phyloP scores from a whole-genome alignment of 1,140 invertebrate species.

The Aphelenchoides avenae region DNA sequence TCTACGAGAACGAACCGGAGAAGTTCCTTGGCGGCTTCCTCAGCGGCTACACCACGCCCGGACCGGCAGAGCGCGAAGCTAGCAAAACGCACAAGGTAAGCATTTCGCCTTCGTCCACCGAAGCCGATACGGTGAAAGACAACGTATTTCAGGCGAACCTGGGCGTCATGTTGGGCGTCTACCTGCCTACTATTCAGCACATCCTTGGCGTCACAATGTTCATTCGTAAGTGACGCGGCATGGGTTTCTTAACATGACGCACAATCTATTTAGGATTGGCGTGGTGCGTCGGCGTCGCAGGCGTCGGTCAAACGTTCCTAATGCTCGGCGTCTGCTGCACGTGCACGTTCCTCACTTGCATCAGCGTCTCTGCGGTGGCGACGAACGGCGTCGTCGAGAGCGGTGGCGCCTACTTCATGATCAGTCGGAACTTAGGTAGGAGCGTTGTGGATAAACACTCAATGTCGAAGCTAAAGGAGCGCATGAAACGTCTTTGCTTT shows the following conservation, averaged over 20 bases:
- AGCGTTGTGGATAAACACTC: slow-evolving; percentile 1
- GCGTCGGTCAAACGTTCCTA: slow-evolving; percentile 82
- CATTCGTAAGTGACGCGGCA: no score
- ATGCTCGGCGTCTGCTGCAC: slow-evolving; percentile 88
- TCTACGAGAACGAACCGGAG: slow-evolving; percentile 51
- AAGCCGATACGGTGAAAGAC: not conserved
- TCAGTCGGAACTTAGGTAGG: slow-evolving; percentile 71
- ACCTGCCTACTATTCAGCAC: slow-evolving; percentile 96
- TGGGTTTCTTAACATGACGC: no score
- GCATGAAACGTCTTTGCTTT: no score
- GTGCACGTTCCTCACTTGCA: slow-evolving; percentile 86
- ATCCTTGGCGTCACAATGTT: slow-evolving; percentile 77
- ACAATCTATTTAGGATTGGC: slow-evolving; percentile 97
- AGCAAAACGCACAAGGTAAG: slow-evolving; percentile 46
- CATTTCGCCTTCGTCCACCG: not conserved
- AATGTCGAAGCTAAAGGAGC: not conserved
- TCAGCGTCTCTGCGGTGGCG: slow-evolving; percentile 97
- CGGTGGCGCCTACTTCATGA: slow-evolving; percentile 99
- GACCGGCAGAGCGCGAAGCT: slow-evolving; percentile 48
- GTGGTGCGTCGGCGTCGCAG: slow-evolving; percentile 97
- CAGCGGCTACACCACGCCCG: slow-evolving; percentile 56
- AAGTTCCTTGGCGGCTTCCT: slow-evolving; percentile 44
- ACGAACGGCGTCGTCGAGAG: slow-evolving; percentile 88
- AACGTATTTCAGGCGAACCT: slow-evolving; percentile 62
- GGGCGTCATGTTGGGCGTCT: slow-evolving; percentile 95